Evolutionary conservation across 2,113 vertebrate genomes (phyloP).

Genomic region (Mixornis gularis): DNA sequence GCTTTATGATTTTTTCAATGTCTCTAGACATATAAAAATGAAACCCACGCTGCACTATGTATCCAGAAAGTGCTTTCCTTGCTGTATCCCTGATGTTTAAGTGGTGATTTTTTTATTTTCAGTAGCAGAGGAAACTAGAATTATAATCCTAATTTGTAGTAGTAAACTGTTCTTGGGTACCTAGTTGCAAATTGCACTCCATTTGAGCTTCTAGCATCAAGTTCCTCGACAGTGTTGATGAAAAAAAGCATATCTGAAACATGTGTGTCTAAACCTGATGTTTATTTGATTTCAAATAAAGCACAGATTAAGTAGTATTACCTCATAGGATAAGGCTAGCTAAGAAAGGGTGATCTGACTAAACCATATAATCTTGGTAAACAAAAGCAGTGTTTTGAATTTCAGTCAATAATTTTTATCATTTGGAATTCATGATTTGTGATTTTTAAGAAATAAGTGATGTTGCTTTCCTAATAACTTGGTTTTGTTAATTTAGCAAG

Average conservation of each 20-base stretch:
- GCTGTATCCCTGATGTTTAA: background rate
- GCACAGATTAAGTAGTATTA: background rate
- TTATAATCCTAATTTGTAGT: background rate
- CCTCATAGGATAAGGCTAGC: background rate
- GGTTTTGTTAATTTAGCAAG: background rate
- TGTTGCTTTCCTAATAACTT: background rate
- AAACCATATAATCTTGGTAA: background rate
- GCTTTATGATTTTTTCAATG: background rate
- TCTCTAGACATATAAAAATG: background rate
- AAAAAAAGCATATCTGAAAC: background rate
- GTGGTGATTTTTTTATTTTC: background rate
- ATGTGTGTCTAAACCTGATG: background rate
- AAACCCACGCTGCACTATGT: background rate
- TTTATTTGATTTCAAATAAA: background rate
- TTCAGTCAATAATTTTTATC: background rate
- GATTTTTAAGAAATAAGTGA: background rate
- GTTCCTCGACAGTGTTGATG: background rate
- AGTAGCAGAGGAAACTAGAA: background rate
- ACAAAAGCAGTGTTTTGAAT: background rate
- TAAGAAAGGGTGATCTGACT: background rate
- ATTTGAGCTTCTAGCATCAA: background rate
- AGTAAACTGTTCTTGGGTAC: background rate
- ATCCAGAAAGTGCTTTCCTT: background rate
- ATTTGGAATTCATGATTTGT: background rate
- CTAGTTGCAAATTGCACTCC: background rate